These are phyloP conservation scores for Macrochelys suwanniensis DNA, from an alignment of 2,797 vertebrate genomes.

Conservation along the genomic window DNA sequence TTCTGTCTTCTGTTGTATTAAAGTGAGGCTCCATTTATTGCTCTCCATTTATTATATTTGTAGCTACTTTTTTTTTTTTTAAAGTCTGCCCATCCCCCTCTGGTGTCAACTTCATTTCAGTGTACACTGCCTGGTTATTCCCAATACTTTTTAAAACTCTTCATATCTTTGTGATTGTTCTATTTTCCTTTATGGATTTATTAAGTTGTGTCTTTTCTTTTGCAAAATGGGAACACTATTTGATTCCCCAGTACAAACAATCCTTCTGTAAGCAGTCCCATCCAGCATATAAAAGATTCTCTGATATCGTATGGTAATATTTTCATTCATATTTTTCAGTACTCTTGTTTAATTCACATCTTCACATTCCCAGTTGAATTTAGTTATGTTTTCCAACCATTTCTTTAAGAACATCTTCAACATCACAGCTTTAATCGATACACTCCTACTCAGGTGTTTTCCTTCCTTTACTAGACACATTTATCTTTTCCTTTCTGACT, in stretches of 20 bases:
- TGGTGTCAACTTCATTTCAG: neutral
- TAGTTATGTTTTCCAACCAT: neutral
- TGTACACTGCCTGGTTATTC: neutral
- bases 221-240: neutral
- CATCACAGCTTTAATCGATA: constrained; percentile 5
- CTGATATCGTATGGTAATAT: neutral
- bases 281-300: neutral
- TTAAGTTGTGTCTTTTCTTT: neutral
- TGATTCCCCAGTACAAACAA: neutral
- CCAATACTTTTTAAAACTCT: neutral
- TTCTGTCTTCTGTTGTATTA: neutral
- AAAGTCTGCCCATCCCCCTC: neutral
- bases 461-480: constrained; percentile 58
- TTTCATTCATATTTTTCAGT: constrained; percentile 29
- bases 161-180: neutral
- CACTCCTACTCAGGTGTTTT: constrained; percentile 46
- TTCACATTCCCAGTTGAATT: constrained; percentile 4
- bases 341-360: constrained; percentile 2
- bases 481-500: constrained; percentile 72
- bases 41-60: neutral
- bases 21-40: neutral
- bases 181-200: neutral
- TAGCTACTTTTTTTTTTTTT: neutral
- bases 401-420: constrained; percentile 38
- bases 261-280: neutral